Base-by-base conservation (phyloP, 2,113 vertebrate genomes). In the Nyctibius bracteatus region DNA sequence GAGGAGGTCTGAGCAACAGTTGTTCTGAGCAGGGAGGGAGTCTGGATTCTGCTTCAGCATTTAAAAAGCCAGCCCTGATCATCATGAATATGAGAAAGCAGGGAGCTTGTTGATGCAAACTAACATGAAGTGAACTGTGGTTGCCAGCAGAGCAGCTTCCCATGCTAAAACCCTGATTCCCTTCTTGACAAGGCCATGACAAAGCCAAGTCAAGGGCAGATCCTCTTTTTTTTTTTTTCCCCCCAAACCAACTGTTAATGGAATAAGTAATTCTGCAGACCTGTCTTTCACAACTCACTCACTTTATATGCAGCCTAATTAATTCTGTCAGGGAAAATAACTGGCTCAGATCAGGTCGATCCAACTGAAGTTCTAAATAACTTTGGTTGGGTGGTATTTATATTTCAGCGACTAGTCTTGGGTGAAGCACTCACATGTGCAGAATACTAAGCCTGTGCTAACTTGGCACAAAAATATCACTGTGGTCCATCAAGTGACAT, bases 291-390 rank as follows among this genome's bases (percentile, higher is more conserved):
- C 66, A 80, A 96, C 68, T 97, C 97, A 91, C 96, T 97, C 96
- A 92, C 94, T 97, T 96, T 95, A 94, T 95, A 96, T 96, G 94
- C 90, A 91, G 96, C 94, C 95, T 97, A 97, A 98, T 98, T 97
- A 97, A 98, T 96, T 97, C 94, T 95, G 96, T 95, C 10, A 4
- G 59, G 81, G 97, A 96, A 97, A 98, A 97, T 97, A 97, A 97
- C 97, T 97, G 96, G 91, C 96, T 96, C 80, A 33, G 90, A 97
- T 97, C 72, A 35, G 92, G 96, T 97, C 3, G 10, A 96, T 98
- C 94, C 47, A 6, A 94, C 77, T 91, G 93, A 97, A 97, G 88
- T 94, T 97, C 95, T 94, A 95, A 97, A 97, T 96, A 97, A 95
- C 91, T 97, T 90, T 19, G n/a, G 73, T 80, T 89, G 95, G 97